Conservation (phyloP, 1,140 invertebrate genomes). For the Aradophagus sp. region DNA sequence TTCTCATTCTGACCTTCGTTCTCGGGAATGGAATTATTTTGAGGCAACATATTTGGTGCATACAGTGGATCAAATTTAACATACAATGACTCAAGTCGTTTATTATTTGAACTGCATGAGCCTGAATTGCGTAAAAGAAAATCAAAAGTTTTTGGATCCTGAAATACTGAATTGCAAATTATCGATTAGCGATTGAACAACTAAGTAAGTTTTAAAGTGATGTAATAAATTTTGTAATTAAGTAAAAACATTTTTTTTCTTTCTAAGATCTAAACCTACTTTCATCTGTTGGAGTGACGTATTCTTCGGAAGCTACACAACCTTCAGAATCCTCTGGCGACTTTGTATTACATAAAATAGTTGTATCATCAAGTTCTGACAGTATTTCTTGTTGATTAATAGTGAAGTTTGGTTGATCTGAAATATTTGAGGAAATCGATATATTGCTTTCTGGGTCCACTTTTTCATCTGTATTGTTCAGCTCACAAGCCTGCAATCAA, state of each 20-base stretch:
- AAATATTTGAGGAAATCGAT: constrained; percentile 3
- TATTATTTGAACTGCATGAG: constrained; percentile 8
- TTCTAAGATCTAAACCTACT: constrained; percentile 7
- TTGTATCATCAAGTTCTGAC: constrained; percentile 27
- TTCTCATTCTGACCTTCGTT: constrained; percentile 64
- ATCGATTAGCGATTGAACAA: no score
- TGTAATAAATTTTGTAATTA: no score
- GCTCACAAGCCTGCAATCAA: background rate
- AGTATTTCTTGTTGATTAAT: constrained; percentile 15
- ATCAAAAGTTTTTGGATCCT: constrained; percentile 47
- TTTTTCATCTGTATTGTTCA: constrained; percentile 4
- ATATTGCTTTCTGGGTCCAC: constrained; percentile 3
- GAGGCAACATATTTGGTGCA: constrained; percentile 70
- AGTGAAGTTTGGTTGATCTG: constrained; percentile 5
- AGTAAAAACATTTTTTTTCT: background rate
- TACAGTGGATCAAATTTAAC: constrained; percentile 78
- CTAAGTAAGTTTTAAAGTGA: no score
- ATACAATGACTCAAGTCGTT: constrained; percentile 45
- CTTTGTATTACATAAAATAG: constrained; percentile 13
- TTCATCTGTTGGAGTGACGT: constrained; percentile 41
- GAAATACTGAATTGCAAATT: constrained; percentile 30
- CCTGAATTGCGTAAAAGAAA: constrained; percentile 30
- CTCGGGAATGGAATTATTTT: constrained; percentile 59
- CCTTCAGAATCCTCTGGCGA: constrained; percentile 24
- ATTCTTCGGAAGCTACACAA: constrained; percentile 26